Evolutionary conservation across 1,140 invertebrate species (phyloP).

Genomic region (Drosophila burlai): DNA sequence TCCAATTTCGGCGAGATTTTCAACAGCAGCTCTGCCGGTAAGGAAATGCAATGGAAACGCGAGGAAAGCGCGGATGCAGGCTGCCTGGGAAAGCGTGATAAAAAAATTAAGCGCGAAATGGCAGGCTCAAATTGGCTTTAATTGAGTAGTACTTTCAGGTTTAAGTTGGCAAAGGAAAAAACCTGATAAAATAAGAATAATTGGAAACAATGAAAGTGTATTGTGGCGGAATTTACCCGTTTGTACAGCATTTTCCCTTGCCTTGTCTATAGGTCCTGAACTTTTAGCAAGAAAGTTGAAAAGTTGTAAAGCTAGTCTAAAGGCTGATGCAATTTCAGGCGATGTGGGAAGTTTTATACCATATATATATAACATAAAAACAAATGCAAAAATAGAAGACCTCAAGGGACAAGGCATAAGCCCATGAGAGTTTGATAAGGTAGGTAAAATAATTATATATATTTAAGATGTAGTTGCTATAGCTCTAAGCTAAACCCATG

Average conservation of each 20-base stretch:
- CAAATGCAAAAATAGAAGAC: background rate
- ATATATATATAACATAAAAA: background rate
- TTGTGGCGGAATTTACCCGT: background rate
- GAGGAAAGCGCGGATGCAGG: slow-evolving; percentile 19
- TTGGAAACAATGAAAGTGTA: slow-evolving; percentile 12
- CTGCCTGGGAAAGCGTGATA: slow-evolving; percentile 18
- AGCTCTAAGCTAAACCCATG: background rate
- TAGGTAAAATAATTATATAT: no score
- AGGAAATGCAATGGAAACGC: background rate
- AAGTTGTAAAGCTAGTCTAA: slow-evolving; percentile 11
- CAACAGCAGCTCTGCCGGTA: slow-evolving; percentile 15
- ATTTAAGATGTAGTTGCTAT: background rate
- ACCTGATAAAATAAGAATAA: slow-evolving; percentile 27
- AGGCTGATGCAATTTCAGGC: slow-evolving; percentile 7
- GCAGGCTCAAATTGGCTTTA: slow-evolving; percentile 32
- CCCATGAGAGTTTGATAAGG: background rate
- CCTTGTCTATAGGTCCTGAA: background rate
- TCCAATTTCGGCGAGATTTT: slow-evolving; percentile 54
- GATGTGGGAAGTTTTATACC: background rate
- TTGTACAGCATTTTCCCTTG: slow-evolving; percentile 7
- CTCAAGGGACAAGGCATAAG: no score
- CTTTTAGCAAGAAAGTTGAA: slow-evolving; percentile 6
- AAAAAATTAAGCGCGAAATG: slow-evolving; percentile 41
- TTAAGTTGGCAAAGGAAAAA: background rate
- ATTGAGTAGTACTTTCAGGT: slow-evolving; percentile 34